Evolutionary conservation across 2,113 vertebrate genomes (phyloP), one percentile per base, ranked within the genome.

Genomic region (Campylomormyrus tamandua): DNA sequence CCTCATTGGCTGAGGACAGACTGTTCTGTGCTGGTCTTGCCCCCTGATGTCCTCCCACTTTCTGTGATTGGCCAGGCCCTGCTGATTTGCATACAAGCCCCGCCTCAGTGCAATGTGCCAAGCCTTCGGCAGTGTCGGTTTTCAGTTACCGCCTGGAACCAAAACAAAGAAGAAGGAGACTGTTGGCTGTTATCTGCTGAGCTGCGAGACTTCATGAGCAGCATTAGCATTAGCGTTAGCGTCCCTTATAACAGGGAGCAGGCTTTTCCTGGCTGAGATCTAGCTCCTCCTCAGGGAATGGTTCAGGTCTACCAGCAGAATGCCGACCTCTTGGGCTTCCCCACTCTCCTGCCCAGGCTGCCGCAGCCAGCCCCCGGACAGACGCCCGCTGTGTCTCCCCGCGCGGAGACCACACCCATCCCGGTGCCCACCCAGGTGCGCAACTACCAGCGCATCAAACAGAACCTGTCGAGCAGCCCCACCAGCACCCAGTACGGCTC

Each of bases 371-470:
- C 91, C 5, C 77, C 93, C 0, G 95, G 95, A 87, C 96, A 95
- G 91, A 93, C 94, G 0, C 93, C 94, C 1, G 95, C 96, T 0
- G 95, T 97, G 77, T 98, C 98, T 3, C 97, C 97, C 11, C 96
- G 97, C 87, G 97, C 96, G 0, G 97, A 99, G 92, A 98, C 98
- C 0, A 97, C 96, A 0, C 98, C 98, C 0, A 98, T 99, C 93
- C 98, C 98, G 0, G 98, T 99, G 87, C 98, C 98, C 88, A 99
- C 98, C 1, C 98, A 99, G 94, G 96, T 99, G 1, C 97, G 97
- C 90, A 99, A 99, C 94, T 99, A 99, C 90, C 98, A 99, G 93
- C 97, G 98, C 90, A 98, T 99, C 83, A 98, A 99, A 45, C 98
- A 99, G 96, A 97, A 99, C 92, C 97, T 99, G 15, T 97, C 96